Conservation (phyloP, 2,888 invertebrate species). For the Macropis europaea region DNA sequence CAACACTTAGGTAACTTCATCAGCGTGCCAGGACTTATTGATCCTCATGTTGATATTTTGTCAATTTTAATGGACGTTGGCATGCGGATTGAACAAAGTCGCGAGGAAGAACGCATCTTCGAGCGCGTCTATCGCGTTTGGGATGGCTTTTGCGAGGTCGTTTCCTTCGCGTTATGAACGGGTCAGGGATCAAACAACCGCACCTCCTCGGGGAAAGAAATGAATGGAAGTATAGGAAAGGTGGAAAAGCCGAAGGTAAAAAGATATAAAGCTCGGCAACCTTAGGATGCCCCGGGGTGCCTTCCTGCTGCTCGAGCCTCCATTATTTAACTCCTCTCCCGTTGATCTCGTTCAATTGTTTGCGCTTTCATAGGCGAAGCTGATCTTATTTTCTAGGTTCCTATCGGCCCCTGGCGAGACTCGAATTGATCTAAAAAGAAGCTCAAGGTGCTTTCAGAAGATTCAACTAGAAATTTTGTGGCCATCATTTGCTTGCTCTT, state of each 20-base stretch:
- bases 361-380: slow-evolving; percentile 48
- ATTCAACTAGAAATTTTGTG: background rate
- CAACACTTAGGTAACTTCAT: too few relatives aligned
- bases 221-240: slow-evolving; percentile 45
- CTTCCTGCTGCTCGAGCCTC: slow-evolving; percentile 26
- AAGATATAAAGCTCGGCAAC: slow-evolving; percentile 44
- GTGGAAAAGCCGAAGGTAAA: slow-evolving; percentile 34
- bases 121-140: background rate
- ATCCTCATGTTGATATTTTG: too few relatives aligned
- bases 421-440: background rate
- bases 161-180: slow-evolving; percentile 65
- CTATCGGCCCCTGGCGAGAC: slow-evolving; percentile 18
- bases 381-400: slow-evolving; percentile 46
- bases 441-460: background rate
- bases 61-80: too few relatives aligned
- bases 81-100: slow-evolving; percentile 41
- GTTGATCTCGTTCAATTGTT: slow-evolving; percentile 48
- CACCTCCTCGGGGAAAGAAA: slow-evolving; percentile 44
- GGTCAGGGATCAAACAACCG: slow-evolving; percentile 68
- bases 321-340: slow-evolving; percentile 48
- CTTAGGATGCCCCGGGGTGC: slow-evolving; percentile 40
- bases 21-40: too few relatives aligned
- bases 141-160: slow-evolving; percentile 28
- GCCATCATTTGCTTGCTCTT: too few relatives aligned
- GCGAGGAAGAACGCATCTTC: slow-evolving; percentile 2